Base-by-base conservation (phyloP, 2,797 vertebrate species). In the Tinamus major region DNA sequence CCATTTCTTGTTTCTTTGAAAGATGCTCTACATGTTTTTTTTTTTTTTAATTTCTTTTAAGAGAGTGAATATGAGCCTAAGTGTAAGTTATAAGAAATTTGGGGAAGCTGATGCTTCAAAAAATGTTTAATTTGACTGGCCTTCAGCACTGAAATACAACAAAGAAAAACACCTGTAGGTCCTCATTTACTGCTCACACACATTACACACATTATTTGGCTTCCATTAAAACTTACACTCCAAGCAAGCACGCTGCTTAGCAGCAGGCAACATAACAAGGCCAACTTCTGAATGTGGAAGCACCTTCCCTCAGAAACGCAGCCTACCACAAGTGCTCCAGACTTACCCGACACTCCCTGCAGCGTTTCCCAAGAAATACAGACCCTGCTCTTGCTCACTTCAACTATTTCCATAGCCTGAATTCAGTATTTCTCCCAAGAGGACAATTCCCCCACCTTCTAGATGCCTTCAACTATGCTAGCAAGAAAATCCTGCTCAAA, bases 231-330 rank as follows among this genome's bases (percentile, higher is more conserved):
- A 68, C 26, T 58, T 27, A 51, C 65, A 42, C 44, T 56, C 11
- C n/a, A 68, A 74, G 19, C 31, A 56, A 77, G 10, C 0, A 0
- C 9, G 20, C 3, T 80, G 39, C 18, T 19, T 7, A 79, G 55
- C 5, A 74, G 62, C 13, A 23, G 20, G 48, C 39, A 53, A 59
- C 41, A 71, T 6, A 2, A 37, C 24, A 68, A 7, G 44, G 79
- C 44, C 0, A 39, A 63, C 11, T 26, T 46, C 39, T 0, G 0
- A 79, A 92, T 33, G 23, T 41, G 68, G 41, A 27, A 81, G 31
- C 0, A 0, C 15, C 9, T 24, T 41, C 15, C 46, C 5, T 16
- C 4, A 41, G 33, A 61, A 17, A 79, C 5, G 18, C 0, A 2
- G 42, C 29, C 59, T 41, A 67, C 24, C 11, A 26, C 31, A 62